phyloP scores from a whole-genome alignment of 2,797 vertebrate genomes.

The Danionella dracula region DNA sequence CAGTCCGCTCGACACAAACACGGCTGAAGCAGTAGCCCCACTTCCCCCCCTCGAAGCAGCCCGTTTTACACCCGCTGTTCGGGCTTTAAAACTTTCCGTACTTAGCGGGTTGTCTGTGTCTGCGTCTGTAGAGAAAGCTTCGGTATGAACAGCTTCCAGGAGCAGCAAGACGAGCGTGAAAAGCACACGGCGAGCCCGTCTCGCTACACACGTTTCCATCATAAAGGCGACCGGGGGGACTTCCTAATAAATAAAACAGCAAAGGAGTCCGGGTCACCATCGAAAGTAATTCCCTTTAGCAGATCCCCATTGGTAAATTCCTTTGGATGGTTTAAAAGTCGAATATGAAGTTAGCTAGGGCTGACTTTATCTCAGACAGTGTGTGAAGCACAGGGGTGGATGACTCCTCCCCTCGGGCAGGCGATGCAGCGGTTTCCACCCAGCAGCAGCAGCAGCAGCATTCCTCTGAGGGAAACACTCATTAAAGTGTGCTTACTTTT shows the following conservation, averaged over 20 bases:
- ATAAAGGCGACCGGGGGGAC: conserved; percentile 52
- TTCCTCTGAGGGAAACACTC: conserved; percentile 36
- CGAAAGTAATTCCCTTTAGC: conserved; percentile 35
- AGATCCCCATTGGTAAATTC: conserved; percentile 45
- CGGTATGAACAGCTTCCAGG: conserved; percentile 53
- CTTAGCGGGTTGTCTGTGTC: conserved; percentile 32
- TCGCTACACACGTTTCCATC: conserved; percentile 68
- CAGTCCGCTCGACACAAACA: conserved; percentile 44
- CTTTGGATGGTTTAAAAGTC: conserved; percentile 9
- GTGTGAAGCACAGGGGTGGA: conserved; percentile 51
- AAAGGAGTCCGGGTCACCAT: conserved; percentile 64
- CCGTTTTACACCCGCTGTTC: conserved; percentile 21
- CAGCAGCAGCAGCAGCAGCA: background rate
- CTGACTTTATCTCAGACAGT: conserved; percentile 51
- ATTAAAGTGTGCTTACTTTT: background rate
- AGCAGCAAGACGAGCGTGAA: conserved; percentile 57
- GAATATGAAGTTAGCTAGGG: conserved; percentile 46
- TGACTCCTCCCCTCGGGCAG: conserved; percentile 60
- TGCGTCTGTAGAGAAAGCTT: conserved; percentile 48
- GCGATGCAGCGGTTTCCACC: conserved; percentile 47
- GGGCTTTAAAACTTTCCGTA: conserved; percentile 35
- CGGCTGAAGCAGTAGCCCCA: conserved; percentile 13
- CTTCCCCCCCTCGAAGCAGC: conserved; percentile 5
- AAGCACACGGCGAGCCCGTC: conserved; percentile 52
- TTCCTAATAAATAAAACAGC: conserved; percentile 52